These are phyloP conservation scores for Cossypha caffra DNA, from an alignment of 2,797 vertebrate species.

Conservation along the genomic window DNA sequence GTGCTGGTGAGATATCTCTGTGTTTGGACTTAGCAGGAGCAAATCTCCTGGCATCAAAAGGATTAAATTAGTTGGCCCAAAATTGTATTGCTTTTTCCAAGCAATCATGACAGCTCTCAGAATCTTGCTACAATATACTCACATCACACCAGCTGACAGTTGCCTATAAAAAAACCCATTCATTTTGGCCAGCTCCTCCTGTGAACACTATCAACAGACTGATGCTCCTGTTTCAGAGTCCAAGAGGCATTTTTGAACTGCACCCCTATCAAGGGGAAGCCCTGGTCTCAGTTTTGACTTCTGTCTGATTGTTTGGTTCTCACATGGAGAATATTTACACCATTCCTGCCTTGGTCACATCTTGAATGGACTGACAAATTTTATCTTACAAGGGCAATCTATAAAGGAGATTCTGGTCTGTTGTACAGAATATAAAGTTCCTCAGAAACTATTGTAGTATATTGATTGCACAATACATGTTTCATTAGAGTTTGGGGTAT, in stretches of 20 bases:
- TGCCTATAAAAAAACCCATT: slow-evolving; percentile 18
- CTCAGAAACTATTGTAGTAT: not conserved
- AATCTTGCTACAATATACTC: slow-evolving; percentile 60
- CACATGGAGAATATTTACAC: not conserved
- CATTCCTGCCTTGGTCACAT: not conserved
- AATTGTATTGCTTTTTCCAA: slow-evolving; percentile 68
- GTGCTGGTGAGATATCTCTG: slow-evolving; percentile 23
- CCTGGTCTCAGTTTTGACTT: not conserved
- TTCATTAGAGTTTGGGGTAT: not conserved
- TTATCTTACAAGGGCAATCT: not conserved
- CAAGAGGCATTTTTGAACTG: not conserved
- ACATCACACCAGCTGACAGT: slow-evolving; percentile 58
- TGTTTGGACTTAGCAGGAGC: slow-evolving; percentile 41
- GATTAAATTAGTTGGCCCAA: slow-evolving; percentile 67
- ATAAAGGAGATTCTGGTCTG: not conserved
- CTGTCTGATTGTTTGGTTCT: not conserved
- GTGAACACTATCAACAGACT: not conserved
- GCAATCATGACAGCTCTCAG: slow-evolving; percentile 62
- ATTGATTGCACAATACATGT: slow-evolving; percentile 8
- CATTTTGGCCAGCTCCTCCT: slow-evolving; percentile 35
- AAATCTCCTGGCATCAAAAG: slow-evolving; percentile 66
- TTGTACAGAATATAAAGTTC: not conserved
- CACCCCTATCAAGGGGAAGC: not conserved
- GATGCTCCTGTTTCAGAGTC: not conserved
- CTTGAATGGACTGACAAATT: not conserved